Evolutionary conservation across 2,888 invertebrate species (phyloP).

Genomic region (Hesperia comma): DNA sequence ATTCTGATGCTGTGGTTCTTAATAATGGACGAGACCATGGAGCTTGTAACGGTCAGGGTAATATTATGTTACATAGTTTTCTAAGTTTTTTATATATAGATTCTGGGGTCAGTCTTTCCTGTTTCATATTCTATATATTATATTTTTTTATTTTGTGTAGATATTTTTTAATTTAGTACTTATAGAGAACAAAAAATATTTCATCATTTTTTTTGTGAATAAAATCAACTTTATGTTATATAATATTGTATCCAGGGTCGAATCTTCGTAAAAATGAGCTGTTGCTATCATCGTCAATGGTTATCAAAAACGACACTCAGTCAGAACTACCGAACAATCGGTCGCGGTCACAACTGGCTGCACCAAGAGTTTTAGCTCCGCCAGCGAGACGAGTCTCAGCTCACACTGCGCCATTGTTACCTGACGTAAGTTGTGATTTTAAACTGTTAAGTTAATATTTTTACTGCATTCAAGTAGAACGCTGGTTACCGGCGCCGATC

Average conservation of each 20-base stretch:
- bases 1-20: conserved; percentile 85
- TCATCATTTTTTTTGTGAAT: conserved; percentile 13
- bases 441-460: too few species aligned
- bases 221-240: not conserved
- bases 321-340: conserved; percentile 87
- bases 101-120: too few species aligned
- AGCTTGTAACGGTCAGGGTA: conserved; percentile 87
- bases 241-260: conserved; percentile 57
- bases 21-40: conserved; percentile 90
- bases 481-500: too few species aligned
- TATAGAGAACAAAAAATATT: too few species aligned
- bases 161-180: too few species aligned
- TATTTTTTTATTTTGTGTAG: too few species aligned
- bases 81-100: too few species aligned
- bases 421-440: conserved; percentile 70
- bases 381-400: conserved; percentile 72
- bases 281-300: conserved; percentile 84
- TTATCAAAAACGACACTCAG: conserved; percentile 91
- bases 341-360: conserved; percentile 60
- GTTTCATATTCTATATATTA: too few species aligned
- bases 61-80: too few species aligned
- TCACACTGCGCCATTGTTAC: conserved; percentile 68
- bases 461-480: too few species aligned
- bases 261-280: conserved; percentile 84
- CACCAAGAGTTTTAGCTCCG: conserved; percentile 64